phyloP scores from a whole-genome alignment of 2,797 vertebrate species.

The Toxotes lorentzi region DNA sequence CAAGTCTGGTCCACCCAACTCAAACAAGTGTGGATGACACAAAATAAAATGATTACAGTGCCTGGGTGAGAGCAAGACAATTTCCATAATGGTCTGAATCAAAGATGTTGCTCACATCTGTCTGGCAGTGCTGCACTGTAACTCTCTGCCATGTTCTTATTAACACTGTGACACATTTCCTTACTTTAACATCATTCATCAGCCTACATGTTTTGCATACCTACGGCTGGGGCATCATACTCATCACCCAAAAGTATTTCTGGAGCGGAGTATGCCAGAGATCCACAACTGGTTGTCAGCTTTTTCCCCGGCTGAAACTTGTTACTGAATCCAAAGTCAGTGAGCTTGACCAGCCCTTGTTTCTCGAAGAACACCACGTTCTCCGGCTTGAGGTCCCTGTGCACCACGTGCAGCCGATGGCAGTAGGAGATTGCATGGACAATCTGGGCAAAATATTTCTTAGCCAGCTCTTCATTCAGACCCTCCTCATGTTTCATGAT shows the following conservation, averaged over 20 bases:
- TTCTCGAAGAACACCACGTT: slow-evolving; percentile 99
- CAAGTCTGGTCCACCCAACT: slow-evolving; percentile 1
- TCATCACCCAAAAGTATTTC: slow-evolving; percentile 98
- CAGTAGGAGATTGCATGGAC: slow-evolving; percentile 99
- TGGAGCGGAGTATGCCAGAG: slow-evolving; percentile 96
- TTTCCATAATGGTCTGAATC: slow-evolving; percentile 12
- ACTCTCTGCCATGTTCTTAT: slow-evolving; percentile 29
- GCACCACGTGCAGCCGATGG: slow-evolving; percentile 97
- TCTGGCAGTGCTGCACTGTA: not conserved
- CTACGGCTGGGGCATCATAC: slow-evolving; percentile 97
- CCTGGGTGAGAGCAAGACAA: slow-evolving; percentile 14
- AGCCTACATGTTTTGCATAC: slow-evolving; percentile 79
- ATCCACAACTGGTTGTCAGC: slow-evolving; percentile 97
- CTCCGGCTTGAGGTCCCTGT: slow-evolving; percentile 97
- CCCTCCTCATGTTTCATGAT: slow-evolving; percentile 99
- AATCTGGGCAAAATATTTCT: slow-evolving; percentile 98
- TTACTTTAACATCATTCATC: slow-evolving; percentile 31
- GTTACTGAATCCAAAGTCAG: slow-evolving; percentile 99
- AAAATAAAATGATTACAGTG: not conserved
- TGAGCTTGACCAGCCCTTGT: slow-evolving; percentile 97
- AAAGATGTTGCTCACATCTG: slow-evolving; percentile 34
- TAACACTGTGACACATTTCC: slow-evolving; percentile 36
- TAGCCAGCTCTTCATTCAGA: slow-evolving; percentile 95
- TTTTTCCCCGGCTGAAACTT: slow-evolving; percentile 99
- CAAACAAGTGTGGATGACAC: slow-evolving; percentile 9